Conservation (phyloP, 2,113 vertebrate genomes). For the Elephantulus edwardii region DNA sequence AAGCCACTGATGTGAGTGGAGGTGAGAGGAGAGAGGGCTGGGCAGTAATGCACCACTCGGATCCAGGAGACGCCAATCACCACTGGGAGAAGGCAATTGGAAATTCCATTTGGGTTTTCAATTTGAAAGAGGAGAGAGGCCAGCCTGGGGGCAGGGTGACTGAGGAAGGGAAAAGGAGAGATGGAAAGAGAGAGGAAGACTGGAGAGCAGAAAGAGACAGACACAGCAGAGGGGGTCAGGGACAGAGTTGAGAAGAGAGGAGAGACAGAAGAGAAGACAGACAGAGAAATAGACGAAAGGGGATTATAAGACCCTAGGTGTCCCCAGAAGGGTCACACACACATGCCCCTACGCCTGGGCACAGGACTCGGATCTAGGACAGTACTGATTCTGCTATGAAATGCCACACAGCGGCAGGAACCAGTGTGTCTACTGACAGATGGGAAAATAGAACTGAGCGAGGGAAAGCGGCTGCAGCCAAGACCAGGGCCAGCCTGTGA, state of each 20-base stretch:
- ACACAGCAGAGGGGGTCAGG: neutral
- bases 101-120: slow-evolving; percentile 80
- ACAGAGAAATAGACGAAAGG: too few relatives aligned
- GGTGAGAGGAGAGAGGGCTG: neutral
- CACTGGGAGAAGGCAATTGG: slow-evolving; percentile 43
- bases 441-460: neutral
- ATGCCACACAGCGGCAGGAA: too few relatives aligned
- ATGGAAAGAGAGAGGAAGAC: neutral
- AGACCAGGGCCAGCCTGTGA: neutral
- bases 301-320: too few relatives aligned
- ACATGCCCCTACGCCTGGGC: too few relatives aligned
- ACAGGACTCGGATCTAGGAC: too few relatives aligned
- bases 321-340: too few relatives aligned
- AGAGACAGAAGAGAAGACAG: too few relatives aligned
- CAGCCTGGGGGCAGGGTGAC: neutral
- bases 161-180: neutral
- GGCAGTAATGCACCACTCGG: neutral
- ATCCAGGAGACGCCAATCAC: neutral
- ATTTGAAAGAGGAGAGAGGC: slow-evolving; percentile 59
- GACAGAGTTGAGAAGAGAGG: too few relatives aligned
- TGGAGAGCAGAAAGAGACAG: neutral
- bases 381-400: too few relatives aligned
- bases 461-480: neutral
- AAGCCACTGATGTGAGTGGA: slow-evolving; percentile 56
- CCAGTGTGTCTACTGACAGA: neutral